Evolutionary conservation across 2,797 vertebrate species (phyloP).

Genomic region (Sebastes diploproa): DNA sequence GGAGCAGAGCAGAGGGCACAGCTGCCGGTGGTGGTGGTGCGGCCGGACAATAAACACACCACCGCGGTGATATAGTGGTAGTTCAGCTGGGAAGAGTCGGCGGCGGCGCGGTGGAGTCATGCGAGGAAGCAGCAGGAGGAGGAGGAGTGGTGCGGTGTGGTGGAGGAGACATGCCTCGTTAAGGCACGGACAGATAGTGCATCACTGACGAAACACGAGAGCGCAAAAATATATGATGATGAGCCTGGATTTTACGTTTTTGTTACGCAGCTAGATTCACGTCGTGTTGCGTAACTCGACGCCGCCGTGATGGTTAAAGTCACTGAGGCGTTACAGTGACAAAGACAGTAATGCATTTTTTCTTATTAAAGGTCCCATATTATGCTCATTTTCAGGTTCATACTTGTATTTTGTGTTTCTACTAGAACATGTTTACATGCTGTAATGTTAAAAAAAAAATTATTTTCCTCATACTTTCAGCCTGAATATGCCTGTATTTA

Average conservation of each 20-base stretch:
- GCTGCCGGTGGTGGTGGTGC: slow-evolving; percentile 40
- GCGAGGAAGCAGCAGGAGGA: slow-evolving; percentile 25
- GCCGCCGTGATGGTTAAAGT: background rate
- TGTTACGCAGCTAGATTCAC: slow-evolving; percentile 60
- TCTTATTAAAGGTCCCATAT: too few species aligned
- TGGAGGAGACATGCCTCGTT: slow-evolving; percentile 55
- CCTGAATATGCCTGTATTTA: too few species aligned
- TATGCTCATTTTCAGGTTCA: too few species aligned
- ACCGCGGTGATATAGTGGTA: background rate
- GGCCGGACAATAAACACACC: slow-evolving; percentile 40
- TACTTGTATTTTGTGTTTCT: too few species aligned
- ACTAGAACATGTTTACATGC: too few species aligned
- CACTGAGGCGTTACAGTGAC: slow-evolving; percentile 7
- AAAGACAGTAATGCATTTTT: too few species aligned
- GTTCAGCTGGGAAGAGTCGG: slow-evolving; percentile 37
- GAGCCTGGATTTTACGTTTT: slow-evolving; percentile 48
- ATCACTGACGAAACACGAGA: slow-evolving; percentile 65
- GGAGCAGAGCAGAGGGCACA: slow-evolving; percentile 52
- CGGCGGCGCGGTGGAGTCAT: slow-evolving; percentile 25
- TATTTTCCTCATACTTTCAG: too few species aligned
- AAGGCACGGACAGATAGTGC: slow-evolving; percentile 42
- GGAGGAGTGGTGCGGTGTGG: slow-evolving; percentile 15
- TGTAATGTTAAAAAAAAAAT: rapidly evolving
- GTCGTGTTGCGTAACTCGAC: slow-evolving; percentile 50
- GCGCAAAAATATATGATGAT: slow-evolving; percentile 46